These are phyloP conservation scores for Phyto melanocephala DNA, from an alignment of 2,888 invertebrate species.

Conservation along the genomic window DNA sequence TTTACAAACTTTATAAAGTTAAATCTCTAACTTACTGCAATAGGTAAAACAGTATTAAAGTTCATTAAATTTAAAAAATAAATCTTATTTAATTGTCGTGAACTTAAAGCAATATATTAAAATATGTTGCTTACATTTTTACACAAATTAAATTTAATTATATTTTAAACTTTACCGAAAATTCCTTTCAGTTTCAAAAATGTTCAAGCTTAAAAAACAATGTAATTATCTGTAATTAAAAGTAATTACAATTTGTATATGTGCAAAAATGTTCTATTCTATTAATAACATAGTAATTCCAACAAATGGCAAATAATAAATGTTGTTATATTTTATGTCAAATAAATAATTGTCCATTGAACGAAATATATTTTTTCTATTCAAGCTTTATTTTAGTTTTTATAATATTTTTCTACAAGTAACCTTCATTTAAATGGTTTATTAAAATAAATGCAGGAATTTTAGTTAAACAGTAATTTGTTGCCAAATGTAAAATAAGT, in stretches of 20 bases:
- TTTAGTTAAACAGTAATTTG: neutral
- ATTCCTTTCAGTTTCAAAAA: too few species aligned
- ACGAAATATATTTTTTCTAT: neutral
- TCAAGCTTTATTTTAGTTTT: neutral
- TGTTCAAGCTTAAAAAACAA: too few species aligned
- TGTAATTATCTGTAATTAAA: neutral
- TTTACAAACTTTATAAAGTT: too few species aligned
- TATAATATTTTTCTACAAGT: neutral
- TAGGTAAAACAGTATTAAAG: too few species aligned
- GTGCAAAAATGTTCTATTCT: neutral
- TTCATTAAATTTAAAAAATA: too few species aligned
- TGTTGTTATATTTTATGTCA: neutral
- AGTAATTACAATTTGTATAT: neutral
- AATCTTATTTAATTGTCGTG: too few species aligned
- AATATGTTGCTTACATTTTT: too few species aligned
- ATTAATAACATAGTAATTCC: neutral
- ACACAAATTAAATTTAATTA: too few species aligned
- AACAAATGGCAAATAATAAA: neutral
- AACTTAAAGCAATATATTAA: too few species aligned
- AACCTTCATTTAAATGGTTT: constrained; percentile 16
- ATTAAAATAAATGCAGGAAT: neutral
- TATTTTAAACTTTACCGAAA: too few species aligned
- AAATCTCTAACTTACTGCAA: too few species aligned
- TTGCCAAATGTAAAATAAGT: neutral
- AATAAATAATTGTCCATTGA: constrained; percentile 4